Conservation (phyloP, 2,888 invertebrate genomes). For the Lasioglossum vierecki region DNA sequence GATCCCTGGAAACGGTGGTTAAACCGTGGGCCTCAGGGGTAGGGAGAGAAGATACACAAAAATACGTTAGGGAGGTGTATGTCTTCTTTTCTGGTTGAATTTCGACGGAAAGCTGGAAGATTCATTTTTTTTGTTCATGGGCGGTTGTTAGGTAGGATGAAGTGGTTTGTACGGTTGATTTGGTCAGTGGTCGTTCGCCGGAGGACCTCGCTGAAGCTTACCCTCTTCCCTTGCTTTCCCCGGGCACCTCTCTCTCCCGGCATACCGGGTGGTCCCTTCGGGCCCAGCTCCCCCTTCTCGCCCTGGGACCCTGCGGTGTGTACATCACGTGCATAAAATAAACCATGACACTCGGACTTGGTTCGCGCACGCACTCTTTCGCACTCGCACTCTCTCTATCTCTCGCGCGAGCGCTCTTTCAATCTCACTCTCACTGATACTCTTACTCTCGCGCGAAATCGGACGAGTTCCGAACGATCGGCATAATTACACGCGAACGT, state of each 20-base stretch:
- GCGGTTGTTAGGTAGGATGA: conserved; percentile 38
- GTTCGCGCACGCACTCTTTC: conserved; percentile 45
- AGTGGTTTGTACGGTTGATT: conserved; percentile 59
- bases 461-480: background rate
- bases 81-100: conserved; percentile 14
- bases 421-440: background rate
- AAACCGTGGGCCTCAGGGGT: conserved; percentile 20
- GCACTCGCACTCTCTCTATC: background rate
- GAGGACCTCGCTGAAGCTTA: conserved; percentile 87
- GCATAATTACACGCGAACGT: background rate
- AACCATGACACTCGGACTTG: conserved; percentile 54
- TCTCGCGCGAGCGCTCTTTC: background rate
- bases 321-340: conserved; percentile 75
- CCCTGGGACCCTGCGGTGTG: conserved; percentile 86
- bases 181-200: conserved; percentile 71
- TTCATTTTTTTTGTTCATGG: conserved; percentile 25
- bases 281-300: conserved; percentile 92
- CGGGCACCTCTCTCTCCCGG: conserved; percentile 95
- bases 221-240: conserved; percentile 97
- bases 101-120: conserved; percentile 54
- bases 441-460: conserved; percentile 13
- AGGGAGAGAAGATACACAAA: conserved; percentile 21
- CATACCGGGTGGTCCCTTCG: conserved; percentile 90
- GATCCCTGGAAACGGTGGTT: conserved; percentile 30
- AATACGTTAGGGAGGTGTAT: conserved; percentile 13